These are phyloP conservation scores for Plodia interpunctella DNA, from an alignment of 1,140 invertebrate species.

Conservation along the genomic window DNA sequence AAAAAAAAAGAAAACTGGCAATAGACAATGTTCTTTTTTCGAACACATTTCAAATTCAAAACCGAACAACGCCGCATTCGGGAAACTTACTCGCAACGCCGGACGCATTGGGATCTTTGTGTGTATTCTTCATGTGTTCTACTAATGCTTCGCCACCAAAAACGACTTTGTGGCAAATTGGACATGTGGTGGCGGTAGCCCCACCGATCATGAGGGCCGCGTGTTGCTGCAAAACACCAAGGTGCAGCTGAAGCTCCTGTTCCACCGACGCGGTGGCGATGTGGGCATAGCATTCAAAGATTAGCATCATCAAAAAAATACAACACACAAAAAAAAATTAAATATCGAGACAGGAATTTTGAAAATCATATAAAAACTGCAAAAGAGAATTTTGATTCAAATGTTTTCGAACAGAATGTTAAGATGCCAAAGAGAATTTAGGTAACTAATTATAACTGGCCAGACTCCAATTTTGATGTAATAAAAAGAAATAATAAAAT, in stretches of 20 bases:
- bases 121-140: constrained; percentile 96
- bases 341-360: constrained; percentile 53
- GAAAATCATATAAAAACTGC: constrained; percentile 45
- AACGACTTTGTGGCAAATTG: constrained; percentile 95
- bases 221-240: constrained; percentile 95
- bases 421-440: constrained; percentile 23
- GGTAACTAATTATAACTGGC: constrained; percentile 11
- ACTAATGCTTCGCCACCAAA: constrained; percentile 93
- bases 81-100: constrained; percentile 91
- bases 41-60: constrained; percentile 20
- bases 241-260: constrained; percentile 90
- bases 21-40: constrained; percentile 50
- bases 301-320: constrained; percentile 54
- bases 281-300: constrained; percentile 67
- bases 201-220: constrained; percentile 92
- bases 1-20: constrained; percentile 40
- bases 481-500: constrained; percentile 12
- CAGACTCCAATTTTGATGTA: constrained; percentile 11
- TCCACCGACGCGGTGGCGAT: constrained; percentile 55
- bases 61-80: constrained; percentile 39
- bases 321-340: constrained; percentile 31
- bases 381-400: constrained; percentile 40
- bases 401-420: constrained; percentile 10
- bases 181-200: constrained; percentile 92
- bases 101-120: constrained; percentile 93